Percentiles rank a stretch among this genome's conserved stretches.
Evolutionary conservation across 2,797 vertebrate genomes (phyloP).

Genomic region (Coreius guichenoti): DNA sequence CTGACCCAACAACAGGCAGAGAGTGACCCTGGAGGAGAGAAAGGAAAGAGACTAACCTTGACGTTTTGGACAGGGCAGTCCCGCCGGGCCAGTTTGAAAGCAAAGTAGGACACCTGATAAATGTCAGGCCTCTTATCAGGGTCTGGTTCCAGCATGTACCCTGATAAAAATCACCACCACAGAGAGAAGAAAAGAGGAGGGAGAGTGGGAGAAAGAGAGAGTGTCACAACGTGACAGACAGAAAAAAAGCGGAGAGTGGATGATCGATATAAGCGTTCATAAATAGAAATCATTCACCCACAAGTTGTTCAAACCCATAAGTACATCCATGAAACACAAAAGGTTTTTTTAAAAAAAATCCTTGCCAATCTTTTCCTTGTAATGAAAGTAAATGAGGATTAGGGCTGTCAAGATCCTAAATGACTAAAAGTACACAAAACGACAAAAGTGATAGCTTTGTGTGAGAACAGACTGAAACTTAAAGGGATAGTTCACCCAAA

Average conservation of each 20-base stretch:
- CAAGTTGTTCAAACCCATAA: background rate
- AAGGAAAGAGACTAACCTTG: conserved; percentile 81
- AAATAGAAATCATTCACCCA: background rate
- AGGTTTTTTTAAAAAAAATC: no score
- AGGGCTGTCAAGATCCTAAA: background rate
- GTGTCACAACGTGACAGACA: conserved; percentile 4
- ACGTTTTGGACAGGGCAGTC: conserved; percentile 92
- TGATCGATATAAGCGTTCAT: background rate
- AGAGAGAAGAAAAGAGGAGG: conserved; percentile 38
- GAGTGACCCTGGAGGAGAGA: background rate
- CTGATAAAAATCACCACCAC: conserved; percentile 71
- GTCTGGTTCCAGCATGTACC: conserved; percentile 98
- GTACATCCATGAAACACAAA: background rate
- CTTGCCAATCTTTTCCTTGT: background rate
- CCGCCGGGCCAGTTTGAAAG: conserved; percentile 90
- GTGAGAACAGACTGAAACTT: background rate
- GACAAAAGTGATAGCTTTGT: background rate
- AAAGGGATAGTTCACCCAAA: background rate
- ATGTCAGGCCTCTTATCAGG: conserved; percentile 97
- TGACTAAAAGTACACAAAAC: background rate
- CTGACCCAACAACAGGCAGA: background rate
- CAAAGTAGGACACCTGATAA: conserved; percentile 95
- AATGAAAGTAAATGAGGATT: background rate
- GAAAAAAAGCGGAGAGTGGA: conserved; percentile 9
- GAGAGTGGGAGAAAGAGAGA: conserved; percentile 16